Evolutionary conservation across 2,113 vertebrate genomes (phyloP), one percentile per base, ranked within the genome.

Genomic region (Pygoscelis adeliae): DNA sequence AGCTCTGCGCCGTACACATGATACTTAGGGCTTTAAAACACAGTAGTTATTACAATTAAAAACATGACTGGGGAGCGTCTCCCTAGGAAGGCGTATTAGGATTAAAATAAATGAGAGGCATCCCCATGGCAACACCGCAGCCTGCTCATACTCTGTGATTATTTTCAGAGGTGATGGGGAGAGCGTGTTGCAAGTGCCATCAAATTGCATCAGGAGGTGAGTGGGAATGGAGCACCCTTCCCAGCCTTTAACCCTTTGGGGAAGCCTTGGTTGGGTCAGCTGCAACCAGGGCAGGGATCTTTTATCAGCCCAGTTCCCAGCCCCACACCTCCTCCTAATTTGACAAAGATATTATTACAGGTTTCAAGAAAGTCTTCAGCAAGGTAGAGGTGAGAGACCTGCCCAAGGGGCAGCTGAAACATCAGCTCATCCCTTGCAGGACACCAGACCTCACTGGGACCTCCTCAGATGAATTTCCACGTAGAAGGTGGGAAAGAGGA

Each of bases 1-100:
- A 95, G 32, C 58, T 59, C 81, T n/a, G 87, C 76, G 91, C 90
- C 77, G 27, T 47, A 44, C 97, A 96, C 76, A 36, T 5, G 53
- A 72, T 88, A 87, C 91, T 97, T 86, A 72, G 90, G 67, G 85
- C 96, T 89, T 55, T 23, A 63, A 92, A 94, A 95, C 91, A 86
- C 93, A n/a, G 90, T 63, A 89, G 88, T 96, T 91, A 97, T 87
- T 97, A 92, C 90, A 95, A 96, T 95, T 97, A 96, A 95, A 96
- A 95, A 90, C 91, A 36, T 32, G 47, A 88, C 77, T 25, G 69
- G 84, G 76, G 69, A 95, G 76, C 69, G 13, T 67, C 92, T 93
- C 94, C 87, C 84, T 85, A 82, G 93, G 89, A 97, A 93, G 93
- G 94, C 83, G 50, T 62, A 71, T 83, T 91, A 91, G 95, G 95